A percentile compares a stretch with the other conserved stretches of the same genome.
phyloP scores from a whole-genome alignment of 2,797 vertebrate species.

The Todus mexicanus region DNA sequence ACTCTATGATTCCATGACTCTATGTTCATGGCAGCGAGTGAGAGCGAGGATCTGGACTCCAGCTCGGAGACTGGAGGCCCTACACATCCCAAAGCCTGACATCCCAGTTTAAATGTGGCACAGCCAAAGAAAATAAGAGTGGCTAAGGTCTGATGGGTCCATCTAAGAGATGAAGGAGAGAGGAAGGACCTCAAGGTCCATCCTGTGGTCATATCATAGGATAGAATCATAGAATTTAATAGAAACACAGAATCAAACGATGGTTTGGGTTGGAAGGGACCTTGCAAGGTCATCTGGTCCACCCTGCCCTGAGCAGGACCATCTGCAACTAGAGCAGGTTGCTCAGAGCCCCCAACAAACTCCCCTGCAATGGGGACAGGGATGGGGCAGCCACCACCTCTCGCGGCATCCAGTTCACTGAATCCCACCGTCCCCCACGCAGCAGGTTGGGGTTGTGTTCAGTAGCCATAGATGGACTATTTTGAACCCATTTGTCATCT shows the following conservation, averaged over 20 bases:
- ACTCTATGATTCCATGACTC: too few species aligned
- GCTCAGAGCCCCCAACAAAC: background rate
- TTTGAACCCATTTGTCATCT: background rate
- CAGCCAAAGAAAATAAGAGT: background rate
- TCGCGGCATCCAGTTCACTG: background rate
- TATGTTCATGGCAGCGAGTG: accelerated
- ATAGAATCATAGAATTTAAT: background rate
- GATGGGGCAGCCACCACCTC: background rate
- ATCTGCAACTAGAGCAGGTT: background rate
- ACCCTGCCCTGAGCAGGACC: background rate
- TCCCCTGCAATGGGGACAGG: background rate
- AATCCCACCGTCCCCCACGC: too few species aligned
- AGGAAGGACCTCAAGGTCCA: accelerated
- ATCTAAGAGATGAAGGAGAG: background rate
- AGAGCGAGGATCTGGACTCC: background rate
- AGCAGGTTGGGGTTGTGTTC: background rate
- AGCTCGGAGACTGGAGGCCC: background rate
- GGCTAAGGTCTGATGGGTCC: background rate
- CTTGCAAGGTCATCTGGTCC: background rate
- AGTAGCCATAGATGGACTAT: background rate
- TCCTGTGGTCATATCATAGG: background rate
- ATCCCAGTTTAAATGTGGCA: background rate
- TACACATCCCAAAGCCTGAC: background rate
- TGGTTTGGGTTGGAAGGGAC: background rate
- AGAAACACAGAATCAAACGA: background rate